phyloP scores from a whole-genome alignment of 2,888 invertebrate species.

The Scaptomyza reducta region DNA sequence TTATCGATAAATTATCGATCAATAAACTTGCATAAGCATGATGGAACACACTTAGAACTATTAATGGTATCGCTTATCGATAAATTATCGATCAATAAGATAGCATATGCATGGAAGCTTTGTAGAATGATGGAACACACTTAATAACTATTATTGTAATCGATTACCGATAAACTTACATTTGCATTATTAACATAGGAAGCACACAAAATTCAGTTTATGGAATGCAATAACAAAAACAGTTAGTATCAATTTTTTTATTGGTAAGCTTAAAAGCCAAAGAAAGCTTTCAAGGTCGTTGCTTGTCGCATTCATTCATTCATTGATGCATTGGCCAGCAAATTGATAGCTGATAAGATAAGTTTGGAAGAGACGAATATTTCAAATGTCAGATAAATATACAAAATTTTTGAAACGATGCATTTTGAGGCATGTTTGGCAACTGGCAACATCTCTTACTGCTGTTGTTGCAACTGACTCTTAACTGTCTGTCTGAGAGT shows the following conservation, averaged over 20 bases:
- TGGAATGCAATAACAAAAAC: too few species aligned
- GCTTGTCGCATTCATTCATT: slow-evolving; percentile 18
- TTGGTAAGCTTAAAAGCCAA: background rate
- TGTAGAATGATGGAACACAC: too few species aligned
- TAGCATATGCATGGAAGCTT: too few species aligned
- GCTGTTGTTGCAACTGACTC: slow-evolving; percentile 4
- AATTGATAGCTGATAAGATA: slow-evolving; percentile 48
- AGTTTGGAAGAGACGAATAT: slow-evolving; percentile 18
- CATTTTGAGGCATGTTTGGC: slow-evolving; percentile 21
- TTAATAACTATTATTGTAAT: too few species aligned
- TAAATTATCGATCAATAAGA: background rate
- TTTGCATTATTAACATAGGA: too few species aligned
- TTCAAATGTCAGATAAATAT: slow-evolving; percentile 39
- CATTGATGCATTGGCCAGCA: slow-evolving; percentile 24
- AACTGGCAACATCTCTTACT: slow-evolving; percentile 57
- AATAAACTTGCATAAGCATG: background rate
- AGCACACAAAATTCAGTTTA: too few species aligned
- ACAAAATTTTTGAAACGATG: slow-evolving; percentile 19
- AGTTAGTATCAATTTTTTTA: background rate
- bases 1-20: background rate
- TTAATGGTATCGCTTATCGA: background rate
- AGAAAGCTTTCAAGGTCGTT: slow-evolving; percentile 45
- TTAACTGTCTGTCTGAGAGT: slow-evolving; percentile 16
- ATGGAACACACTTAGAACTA: too few species aligned
- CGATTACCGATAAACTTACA: too few species aligned